A percentile compares a stretch with the other conserved stretches of the same genome.
These are phyloP conservation scores for Clivina fossor DNA, from an alignment of 2,888 invertebrate genomes.

Conservation along the genomic window DNA sequence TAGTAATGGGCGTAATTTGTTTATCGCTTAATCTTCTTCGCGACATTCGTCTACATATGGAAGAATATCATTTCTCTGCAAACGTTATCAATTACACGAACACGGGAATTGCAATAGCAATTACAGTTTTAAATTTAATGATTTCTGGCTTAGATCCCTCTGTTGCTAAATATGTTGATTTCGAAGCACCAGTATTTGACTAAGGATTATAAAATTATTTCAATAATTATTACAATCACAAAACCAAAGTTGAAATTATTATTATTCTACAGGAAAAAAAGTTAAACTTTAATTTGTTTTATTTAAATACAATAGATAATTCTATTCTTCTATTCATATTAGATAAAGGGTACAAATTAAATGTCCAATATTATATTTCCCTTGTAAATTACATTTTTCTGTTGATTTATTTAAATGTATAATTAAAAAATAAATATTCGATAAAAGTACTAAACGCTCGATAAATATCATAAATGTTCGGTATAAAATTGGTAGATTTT, in stretches of 20 bases:
- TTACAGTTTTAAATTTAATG: constrained; percentile 74
- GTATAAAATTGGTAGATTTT: too few relatives aligned
- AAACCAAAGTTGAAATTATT: constrained; percentile 21
- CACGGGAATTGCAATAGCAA: constrained; percentile 69
- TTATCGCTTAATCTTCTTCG: constrained; percentile 72
- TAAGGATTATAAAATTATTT: constrained; percentile 18
- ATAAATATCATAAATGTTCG: too few relatives aligned
- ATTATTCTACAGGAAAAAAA: too few relatives aligned
- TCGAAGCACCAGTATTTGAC: constrained; percentile 33
- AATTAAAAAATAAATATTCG: too few relatives aligned
- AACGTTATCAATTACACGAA: constrained; percentile 70
- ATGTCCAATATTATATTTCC: too few relatives aligned
- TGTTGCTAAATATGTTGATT: constrained; percentile 57
- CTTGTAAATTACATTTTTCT: too few relatives aligned
- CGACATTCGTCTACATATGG: constrained; percentile 74
- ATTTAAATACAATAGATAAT: too few relatives aligned
- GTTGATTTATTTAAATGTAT: too few relatives aligned
- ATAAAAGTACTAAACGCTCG: too few relatives aligned
- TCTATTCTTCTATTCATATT: too few relatives aligned
- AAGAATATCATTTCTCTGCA: constrained; percentile 69
- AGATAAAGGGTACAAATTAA: too few relatives aligned
- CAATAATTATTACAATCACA: constrained; percentile 17
- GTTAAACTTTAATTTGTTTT: too few relatives aligned
- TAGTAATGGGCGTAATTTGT: constrained; percentile 72
- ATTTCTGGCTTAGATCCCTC: constrained; percentile 80